A percentile compares a stretch with the other conserved stretches of the same genome.
Evolutionary conservation across 2,113 vertebrate genomes (phyloP).

Genomic region (Phalacrocorax brasilianus): DNA sequence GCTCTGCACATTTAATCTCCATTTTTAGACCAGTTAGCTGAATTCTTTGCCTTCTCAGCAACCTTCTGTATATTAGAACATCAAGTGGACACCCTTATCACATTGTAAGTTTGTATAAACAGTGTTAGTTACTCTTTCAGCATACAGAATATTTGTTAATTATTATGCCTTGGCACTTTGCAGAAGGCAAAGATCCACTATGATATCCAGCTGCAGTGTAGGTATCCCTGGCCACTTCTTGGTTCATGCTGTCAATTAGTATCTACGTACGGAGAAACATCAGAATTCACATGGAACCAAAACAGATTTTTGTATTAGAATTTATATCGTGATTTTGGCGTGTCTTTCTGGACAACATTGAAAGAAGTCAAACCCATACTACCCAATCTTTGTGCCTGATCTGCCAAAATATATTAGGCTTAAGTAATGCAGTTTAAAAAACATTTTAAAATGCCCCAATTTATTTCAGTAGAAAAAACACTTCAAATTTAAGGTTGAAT

Average conservation of each 20-base stretch:
- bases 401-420: neutral
- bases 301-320: neutral
- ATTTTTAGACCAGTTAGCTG: neutral
- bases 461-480: neutral
- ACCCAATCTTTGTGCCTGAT: neutral
- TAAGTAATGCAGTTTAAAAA: neutral
- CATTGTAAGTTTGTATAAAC: neutral
- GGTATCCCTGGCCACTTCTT: neutral
- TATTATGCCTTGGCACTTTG: neutral
- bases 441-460: neutral
- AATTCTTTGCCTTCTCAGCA: neutral
- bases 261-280: neutral
- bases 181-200: neutral
- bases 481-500: neutral
- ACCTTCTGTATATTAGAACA: neutral
- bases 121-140: neutral
- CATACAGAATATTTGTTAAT: neutral
- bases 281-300: neutral
- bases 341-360: neutral
- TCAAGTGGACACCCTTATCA: neutral
- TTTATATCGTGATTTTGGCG: neutral
- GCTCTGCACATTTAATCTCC: neutral
- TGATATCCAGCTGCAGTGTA: neutral
- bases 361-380: neutral
- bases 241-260: neutral